A percentile compares a stretch with the other conserved stretches of the same genome.
These are phyloP conservation scores for Neuroterus valhalla DNA, from an alignment of 1,140 invertebrate genomes.

Conservation along the genomic window DNA sequence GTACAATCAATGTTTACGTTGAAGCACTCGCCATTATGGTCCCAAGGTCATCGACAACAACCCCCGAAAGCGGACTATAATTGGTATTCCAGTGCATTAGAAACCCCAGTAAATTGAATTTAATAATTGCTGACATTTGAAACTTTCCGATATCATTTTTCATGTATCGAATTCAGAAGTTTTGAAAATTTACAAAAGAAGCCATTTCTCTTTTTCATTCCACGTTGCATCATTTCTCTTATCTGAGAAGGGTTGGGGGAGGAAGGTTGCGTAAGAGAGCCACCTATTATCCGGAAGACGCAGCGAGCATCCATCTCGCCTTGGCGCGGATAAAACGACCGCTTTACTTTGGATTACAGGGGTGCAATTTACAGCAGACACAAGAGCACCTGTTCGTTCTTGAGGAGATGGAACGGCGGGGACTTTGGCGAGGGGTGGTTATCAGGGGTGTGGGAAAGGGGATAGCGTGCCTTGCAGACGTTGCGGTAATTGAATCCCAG, in stretches of 20 bases:
- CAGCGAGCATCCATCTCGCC: slow-evolving; percentile 72
- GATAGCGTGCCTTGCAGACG: slow-evolving; percentile 73
- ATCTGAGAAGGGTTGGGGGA: not conserved
- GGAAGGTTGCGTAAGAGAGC: not conserved
- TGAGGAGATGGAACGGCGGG: slow-evolving; percentile 68
- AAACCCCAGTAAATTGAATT: too few relatives aligned
- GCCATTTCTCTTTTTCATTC: not conserved
- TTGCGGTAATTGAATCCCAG: slow-evolving; percentile 75
- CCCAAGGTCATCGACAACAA: too few relatives aligned
- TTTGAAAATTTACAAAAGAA: slow-evolving; percentile 10
- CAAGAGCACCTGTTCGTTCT: slow-evolving; percentile 73
- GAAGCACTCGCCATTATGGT: too few relatives aligned
- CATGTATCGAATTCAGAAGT: not conserved
- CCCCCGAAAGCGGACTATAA: too few relatives aligned
- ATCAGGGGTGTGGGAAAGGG: slow-evolving; percentile 52
- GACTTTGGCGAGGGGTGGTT: slow-evolving; percentile 38
- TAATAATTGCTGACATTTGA: too few relatives aligned
- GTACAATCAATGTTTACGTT: too few relatives aligned
- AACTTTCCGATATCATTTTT: too few relatives aligned
- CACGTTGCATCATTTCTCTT: not conserved
- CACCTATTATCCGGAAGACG: slow-evolving; percentile 69
- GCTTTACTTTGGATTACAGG: slow-evolving; percentile 75
- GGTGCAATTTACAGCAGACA: slow-evolving; percentile 74
- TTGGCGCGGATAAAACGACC: slow-evolving; percentile 73
- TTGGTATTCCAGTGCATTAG: too few relatives aligned